Conservation (phyloP, 2,888 invertebrate species). For the Melanargia galathea region DNA sequence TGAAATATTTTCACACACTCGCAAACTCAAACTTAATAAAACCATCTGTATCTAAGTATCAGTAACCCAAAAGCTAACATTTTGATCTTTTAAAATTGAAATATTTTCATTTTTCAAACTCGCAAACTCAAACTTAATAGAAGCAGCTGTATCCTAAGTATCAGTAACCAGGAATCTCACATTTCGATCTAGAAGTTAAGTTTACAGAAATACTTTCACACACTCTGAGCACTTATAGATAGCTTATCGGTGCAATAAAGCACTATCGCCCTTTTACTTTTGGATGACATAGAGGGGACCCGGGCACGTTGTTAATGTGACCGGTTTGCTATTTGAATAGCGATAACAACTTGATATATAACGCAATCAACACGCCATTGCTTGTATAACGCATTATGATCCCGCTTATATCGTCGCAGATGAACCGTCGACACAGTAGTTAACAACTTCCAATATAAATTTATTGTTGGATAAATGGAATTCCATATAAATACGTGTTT, state of each 20-base stretch:
- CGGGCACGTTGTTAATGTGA: constrained; percentile 41
- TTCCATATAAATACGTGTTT: background rate
- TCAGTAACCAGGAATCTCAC: too few species aligned
- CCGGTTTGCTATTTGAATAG: constrained; percentile 40
- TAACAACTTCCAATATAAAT: background rate
- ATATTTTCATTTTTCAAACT: too few species aligned
- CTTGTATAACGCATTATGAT: constrained; percentile 31
- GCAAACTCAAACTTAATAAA: too few species aligned
- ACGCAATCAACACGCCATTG: constrained; percentile 43
- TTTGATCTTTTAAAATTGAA: background rate
- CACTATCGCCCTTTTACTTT: constrained; percentile 35
- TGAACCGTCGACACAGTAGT: background rate
- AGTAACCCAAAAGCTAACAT: background rate
- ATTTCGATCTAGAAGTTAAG: background rate
- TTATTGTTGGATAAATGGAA: background rate
- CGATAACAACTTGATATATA: constrained; percentile 45
- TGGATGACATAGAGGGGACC: constrained; percentile 29
- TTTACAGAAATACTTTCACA: background rate
- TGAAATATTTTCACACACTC: too few species aligned
- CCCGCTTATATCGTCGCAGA: background rate
- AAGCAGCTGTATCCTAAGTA: too few species aligned
- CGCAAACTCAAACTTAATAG: too few species aligned
- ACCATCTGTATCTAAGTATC: too few species aligned
- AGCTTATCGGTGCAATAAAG: constrained; percentile 35
- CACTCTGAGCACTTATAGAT: background rate